Percentiles rank a stretch among this genome's conserved stretches.
phyloP scores from a whole-genome alignment of 1,140 invertebrate genomes.

The Lepidurus packardi region DNA sequence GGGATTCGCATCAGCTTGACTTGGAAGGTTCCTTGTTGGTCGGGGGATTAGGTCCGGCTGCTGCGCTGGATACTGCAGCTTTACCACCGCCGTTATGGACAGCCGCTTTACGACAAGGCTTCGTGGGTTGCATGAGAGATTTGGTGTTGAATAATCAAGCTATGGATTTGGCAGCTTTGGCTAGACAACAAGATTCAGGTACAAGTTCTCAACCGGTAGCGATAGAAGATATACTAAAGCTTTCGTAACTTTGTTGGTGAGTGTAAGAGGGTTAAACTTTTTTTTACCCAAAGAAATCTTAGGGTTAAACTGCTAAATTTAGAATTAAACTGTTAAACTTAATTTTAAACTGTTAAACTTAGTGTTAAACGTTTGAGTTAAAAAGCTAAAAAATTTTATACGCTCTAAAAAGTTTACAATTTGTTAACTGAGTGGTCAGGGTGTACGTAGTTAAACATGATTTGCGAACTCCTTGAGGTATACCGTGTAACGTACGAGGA shows the following conservation, averaged over 20 bases:
- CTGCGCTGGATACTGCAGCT: conserved; percentile 38
- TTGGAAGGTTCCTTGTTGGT: conserved; percentile 83
- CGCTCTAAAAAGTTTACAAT: too few species aligned
- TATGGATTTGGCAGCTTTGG: conserved; percentile 82
- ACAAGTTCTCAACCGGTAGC: conserved; percentile 39
- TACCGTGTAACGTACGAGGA: neutral
- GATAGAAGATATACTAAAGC: neutral
- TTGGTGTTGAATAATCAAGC: conserved; percentile 85
- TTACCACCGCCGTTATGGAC: conserved; percentile 87
- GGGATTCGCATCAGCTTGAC: conserved; percentile 78
- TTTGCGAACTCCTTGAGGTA: neutral
- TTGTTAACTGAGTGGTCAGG: neutral
- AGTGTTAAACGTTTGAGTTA: too few species aligned
- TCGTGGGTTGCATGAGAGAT: conserved; percentile 91
- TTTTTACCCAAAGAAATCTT: too few species aligned
- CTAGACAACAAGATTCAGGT: conserved; percentile 84
- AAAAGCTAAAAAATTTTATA: too few species aligned
- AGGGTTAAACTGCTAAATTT: too few species aligned
- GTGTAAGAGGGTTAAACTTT: too few species aligned
- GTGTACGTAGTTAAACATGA: neutral
- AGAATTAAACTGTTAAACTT: too few species aligned
- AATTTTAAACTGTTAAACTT: too few species aligned
- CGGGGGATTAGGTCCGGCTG: conserved; percentile 64
- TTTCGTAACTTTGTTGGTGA: too few species aligned
- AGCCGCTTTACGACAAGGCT: conserved; percentile 78